Conservation (phyloP, 2,113 vertebrate genomes). For the Stercorarius parasiticus region DNA sequence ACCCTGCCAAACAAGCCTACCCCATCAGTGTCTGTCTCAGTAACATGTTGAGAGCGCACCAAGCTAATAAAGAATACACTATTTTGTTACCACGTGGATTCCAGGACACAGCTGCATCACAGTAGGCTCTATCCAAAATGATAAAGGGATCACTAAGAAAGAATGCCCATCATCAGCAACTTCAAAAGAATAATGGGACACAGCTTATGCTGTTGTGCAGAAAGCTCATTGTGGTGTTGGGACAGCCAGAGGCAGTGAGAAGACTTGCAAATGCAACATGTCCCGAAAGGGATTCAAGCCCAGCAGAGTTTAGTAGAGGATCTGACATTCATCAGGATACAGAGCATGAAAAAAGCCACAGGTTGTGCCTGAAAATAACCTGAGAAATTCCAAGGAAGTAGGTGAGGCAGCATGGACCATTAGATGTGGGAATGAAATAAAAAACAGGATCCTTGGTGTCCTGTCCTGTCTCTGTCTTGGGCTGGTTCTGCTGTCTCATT, state of each 20-base stretch:
- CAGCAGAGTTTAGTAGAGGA: neutral
- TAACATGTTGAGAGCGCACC: neutral
- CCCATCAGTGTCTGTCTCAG: neutral
- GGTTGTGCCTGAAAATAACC: neutral
- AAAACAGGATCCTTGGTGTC: neutral
- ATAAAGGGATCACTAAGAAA: slow-evolving; percentile 12
- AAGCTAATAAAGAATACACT: neutral
- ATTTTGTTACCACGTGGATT: neutral
- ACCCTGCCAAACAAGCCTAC: neutral
- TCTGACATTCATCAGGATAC: neutral
- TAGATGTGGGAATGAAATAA: neutral
- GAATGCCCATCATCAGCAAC: neutral
- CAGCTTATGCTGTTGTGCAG: neutral
- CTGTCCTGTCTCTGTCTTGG: neutral
- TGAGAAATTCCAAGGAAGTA: neutral
- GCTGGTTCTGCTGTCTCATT: neutral
- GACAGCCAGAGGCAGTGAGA: neutral
- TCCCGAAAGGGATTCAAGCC: neutral
- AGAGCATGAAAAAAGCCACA: neutral
- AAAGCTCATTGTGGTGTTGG: neutral
- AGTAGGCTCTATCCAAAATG: slow-evolving; percentile 7
- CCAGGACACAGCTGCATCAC: slow-evolving; percentile 9
- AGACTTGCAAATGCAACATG: neutral
- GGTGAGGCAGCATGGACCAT: neutral
- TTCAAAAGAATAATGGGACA: neutral